Evolutionary conservation across 2,888 invertebrate genomes (phyloP).

Genomic region (Pachycephus smyrnensis): DNA sequence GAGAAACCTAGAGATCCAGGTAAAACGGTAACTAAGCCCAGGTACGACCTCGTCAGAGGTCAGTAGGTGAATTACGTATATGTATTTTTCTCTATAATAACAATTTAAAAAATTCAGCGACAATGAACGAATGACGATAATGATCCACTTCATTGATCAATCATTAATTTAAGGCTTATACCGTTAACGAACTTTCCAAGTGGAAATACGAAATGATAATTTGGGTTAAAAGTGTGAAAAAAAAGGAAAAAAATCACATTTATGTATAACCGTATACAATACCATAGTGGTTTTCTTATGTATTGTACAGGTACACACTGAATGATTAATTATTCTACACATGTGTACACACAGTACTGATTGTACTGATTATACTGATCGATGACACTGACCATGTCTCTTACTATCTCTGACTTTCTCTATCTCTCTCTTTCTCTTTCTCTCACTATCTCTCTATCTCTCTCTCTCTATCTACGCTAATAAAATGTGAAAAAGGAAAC

Average conservation of each 20-base stretch:
- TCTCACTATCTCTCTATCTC: too few relatives aligned
- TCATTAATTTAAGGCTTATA: background rate
- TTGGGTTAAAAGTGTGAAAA: background rate
- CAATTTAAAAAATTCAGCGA: background rate
- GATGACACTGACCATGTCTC: background rate
- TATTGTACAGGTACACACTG: background rate
- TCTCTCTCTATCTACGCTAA: background rate
- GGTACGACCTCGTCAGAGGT: background rate
- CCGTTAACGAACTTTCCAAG: background rate
- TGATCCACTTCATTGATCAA: background rate
- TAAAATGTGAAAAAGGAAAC: slow-evolving; percentile 20
- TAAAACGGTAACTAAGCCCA: background rate
- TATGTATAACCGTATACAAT: background rate
- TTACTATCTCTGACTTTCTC: background rate
- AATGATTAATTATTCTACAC: background rate
- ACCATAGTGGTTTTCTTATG: background rate
- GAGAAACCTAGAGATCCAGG: background rate
- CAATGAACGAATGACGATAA: background rate
- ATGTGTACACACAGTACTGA: background rate
- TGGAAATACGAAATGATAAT: background rate
- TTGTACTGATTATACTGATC: background rate
- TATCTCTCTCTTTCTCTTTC: too few relatives aligned
- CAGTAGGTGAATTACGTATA: background rate
- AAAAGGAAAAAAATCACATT: background rate
- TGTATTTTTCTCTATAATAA: background rate